phyloP scores from a whole-genome alignment of 2,797 vertebrate genomes.

The Coregonus ussuriensis region DNA sequence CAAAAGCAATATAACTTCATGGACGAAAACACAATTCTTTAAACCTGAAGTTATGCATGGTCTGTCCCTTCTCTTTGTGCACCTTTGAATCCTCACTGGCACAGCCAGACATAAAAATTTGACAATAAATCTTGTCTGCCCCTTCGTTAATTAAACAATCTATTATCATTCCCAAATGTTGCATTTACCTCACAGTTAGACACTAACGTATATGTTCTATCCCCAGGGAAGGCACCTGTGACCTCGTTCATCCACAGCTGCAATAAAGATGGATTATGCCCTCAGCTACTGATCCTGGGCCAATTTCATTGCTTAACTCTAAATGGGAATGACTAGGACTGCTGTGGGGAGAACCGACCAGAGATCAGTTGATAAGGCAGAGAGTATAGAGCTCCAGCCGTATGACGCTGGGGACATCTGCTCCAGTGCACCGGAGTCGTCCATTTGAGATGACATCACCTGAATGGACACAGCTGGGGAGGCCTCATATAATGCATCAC shows the following conservation, averaged over 20 bases:
- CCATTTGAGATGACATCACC: slow-evolving; percentile 45
- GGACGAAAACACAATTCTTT: slow-evolving; percentile 8
- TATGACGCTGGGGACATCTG: slow-evolving; percentile 43
- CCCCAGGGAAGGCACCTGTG: slow-evolving; percentile 3
- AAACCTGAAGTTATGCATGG: slow-evolving; percentile 10
- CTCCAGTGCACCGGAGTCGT: slow-evolving; percentile 1
- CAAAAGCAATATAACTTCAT: neutral
- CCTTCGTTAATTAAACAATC: slow-evolving; percentile 48
- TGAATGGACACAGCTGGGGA: slow-evolving; percentile 52
- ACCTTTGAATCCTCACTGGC: slow-evolving; percentile 34
- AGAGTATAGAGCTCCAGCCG: neutral
- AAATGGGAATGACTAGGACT: neutral
- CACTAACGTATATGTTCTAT: slow-evolving; percentile 25
- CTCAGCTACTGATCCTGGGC: too few relatives aligned
- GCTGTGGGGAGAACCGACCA: neutral
- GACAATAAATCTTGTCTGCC: slow-evolving; percentile 42
- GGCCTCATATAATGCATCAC: slow-evolving; percentile 44
- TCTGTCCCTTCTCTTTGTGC: slow-evolving; percentile 14
- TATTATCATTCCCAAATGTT: slow-evolving; percentile 33
- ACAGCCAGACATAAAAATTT: slow-evolving; percentile 40
- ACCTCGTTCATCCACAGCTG: neutral
- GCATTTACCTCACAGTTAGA: slow-evolving; percentile 44
- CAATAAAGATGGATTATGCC: too few relatives aligned
- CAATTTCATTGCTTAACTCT: neutral
- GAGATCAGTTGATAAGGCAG: slow-evolving; percentile 6